These are phyloP conservation scores for Tinamus guttatus DNA, from an alignment of 2,113 vertebrate genomes.

Conservation along the genomic window DNA sequence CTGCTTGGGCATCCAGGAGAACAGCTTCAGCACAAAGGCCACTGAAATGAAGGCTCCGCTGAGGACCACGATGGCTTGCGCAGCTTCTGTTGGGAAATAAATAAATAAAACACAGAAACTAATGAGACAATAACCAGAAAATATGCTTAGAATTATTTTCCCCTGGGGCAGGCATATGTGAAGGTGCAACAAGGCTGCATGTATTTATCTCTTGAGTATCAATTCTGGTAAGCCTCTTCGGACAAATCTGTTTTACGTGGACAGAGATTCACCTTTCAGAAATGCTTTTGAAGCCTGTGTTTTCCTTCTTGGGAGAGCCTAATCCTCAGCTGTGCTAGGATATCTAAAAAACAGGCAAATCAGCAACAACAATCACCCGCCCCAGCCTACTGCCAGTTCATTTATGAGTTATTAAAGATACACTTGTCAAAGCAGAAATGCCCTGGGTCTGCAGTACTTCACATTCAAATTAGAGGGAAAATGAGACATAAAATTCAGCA, in stretches of 20 bases:
- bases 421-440: neutral
- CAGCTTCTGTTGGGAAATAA: neutral
- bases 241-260: neutral
- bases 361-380: neutral
- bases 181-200: fast-evolving
- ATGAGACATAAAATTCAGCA: neutral
- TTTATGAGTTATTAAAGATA: neutral
- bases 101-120: neutral
- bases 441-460: neutral
- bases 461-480: neutral
- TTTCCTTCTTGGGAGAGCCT: neutral
- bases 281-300: neutral
- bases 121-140: neutral
- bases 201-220: too few relatives aligned
- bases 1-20: neutral
- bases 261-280: neutral
- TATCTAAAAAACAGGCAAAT: neutral
- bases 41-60: neutral
- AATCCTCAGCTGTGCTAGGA: neutral
- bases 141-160: neutral
- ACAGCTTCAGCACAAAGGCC: neutral
- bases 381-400: neutral
- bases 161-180: neutral
- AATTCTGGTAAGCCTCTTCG: neutral
- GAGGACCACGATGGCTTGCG: neutral